A percentile compares a stretch with the other conserved stretches of the same genome.
Conservation (phyloP, 2,113 vertebrate genomes). For the Sander vitreus region DNA sequence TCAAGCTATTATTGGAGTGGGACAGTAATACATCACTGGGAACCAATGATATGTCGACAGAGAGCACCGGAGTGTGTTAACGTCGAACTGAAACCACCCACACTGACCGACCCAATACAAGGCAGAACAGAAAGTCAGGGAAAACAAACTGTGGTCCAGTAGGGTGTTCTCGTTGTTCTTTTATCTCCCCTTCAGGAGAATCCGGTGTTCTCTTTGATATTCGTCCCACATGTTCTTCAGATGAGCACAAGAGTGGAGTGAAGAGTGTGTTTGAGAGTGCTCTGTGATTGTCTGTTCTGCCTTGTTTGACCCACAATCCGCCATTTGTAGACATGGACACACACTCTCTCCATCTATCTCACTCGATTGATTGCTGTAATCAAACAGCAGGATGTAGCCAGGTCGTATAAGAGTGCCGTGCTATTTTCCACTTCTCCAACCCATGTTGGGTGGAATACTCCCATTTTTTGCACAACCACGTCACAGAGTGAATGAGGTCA, state of each 20-base stretch:
- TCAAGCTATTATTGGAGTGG: slow-evolving; percentile 35
- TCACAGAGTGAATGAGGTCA: slow-evolving; percentile 45
- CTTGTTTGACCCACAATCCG: slow-evolving; percentile 56
- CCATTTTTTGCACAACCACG: slow-evolving; percentile 48
- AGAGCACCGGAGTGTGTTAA: slow-evolving; percentile 33
- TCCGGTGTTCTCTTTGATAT: slow-evolving; percentile 51
- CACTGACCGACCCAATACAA: slow-evolving; percentile 14
- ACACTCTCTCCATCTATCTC: slow-evolving; percentile 23
- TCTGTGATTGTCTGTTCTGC: slow-evolving; percentile 60
- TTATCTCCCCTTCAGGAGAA: slow-evolving; percentile 51
- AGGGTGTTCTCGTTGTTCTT: slow-evolving; percentile 49
- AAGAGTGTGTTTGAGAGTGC: slow-evolving; percentile 56
- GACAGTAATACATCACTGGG: slow-evolving; percentile 43
- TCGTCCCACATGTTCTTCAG: slow-evolving; percentile 62
- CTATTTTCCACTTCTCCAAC: slow-evolving; percentile 64
- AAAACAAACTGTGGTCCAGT: slow-evolving; percentile 28
- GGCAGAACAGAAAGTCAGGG: slow-evolving; percentile 26
- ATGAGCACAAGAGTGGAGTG: slow-evolving; percentile 52
- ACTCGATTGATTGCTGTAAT: slow-evolving; percentile 71
- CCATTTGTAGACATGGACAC: slow-evolving; percentile 21
- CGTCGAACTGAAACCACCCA: slow-evolving; percentile 56
- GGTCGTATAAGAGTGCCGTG: slow-evolving; percentile 23
- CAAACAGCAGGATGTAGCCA: slow-evolving; percentile 50
- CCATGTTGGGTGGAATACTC: slow-evolving; percentile 47
- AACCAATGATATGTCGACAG: slow-evolving; percentile 41